These are phyloP conservation scores for Rhopalosiphum padi DNA, from an alignment of 1,140 invertebrate genomes.

Conservation along the genomic window DNA sequence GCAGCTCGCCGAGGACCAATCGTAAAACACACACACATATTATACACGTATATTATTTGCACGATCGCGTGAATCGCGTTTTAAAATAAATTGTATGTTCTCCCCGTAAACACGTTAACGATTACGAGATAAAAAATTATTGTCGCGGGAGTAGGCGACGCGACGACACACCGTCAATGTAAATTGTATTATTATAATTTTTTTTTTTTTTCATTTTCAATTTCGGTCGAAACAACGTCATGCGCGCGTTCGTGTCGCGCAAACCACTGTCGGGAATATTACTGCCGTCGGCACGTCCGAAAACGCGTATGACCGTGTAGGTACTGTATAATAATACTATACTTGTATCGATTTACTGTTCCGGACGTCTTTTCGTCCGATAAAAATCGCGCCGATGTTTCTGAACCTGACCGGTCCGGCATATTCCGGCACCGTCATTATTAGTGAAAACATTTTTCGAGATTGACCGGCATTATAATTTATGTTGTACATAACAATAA, in stretches of 20 bases:
- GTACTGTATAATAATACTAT: not conserved
- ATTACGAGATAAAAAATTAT: not conserved
- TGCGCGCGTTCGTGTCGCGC: not conserved
- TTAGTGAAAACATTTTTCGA: not conserved
- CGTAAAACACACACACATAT: not conserved
- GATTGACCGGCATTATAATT: not conserved
- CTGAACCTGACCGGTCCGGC: not conserved
- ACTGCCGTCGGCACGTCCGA: not conserved
- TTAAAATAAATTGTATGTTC: not conserved
- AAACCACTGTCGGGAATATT: not conserved
- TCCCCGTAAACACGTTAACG: not conserved
- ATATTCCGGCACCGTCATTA: not conserved
- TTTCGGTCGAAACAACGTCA: not conserved
- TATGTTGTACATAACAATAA: conserved; percentile 54
- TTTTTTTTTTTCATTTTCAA: not conserved
- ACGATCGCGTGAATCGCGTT: not conserved
- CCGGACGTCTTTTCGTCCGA: not conserved
- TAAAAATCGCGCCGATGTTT: not conserved
- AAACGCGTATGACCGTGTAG: not conserved
- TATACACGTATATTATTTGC: not conserved
- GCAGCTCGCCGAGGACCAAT: not conserved
- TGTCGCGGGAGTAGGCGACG: not conserved
- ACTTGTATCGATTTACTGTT: not conserved
- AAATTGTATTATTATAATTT: not conserved
- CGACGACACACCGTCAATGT: not conserved